Evolutionary conservation across 2,888 invertebrate species (phyloP).

Genomic region (Loripinus fragilis): DNA sequence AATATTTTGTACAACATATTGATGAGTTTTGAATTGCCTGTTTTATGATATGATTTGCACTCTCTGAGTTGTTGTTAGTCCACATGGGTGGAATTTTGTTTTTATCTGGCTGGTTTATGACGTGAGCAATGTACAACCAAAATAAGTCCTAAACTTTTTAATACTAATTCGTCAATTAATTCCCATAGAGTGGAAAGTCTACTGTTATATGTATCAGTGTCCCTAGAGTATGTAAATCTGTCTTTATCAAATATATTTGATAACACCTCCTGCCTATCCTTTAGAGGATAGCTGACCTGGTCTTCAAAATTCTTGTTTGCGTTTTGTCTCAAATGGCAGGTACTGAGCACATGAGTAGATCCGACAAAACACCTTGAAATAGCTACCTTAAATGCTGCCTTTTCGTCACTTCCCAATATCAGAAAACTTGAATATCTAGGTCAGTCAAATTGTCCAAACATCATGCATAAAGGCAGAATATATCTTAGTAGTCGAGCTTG

Average conservation of each 20-base stretch:
- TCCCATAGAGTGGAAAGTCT: neutral
- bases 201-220: neutral
- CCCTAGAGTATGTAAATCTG: neutral
- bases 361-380: neutral
- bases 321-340: neutral
- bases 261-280: neutral
- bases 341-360: neutral
- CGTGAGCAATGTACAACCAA: neutral
- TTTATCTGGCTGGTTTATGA: neutral
- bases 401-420: neutral
- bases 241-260: neutral
- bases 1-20: no score
- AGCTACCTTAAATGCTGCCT: no score
- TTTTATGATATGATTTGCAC: neutral
- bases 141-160: neutral
- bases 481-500: no score
- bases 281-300: neutral
- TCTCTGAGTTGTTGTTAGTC: slow-evolving; percentile 7
- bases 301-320: neutral
- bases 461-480: neutral
- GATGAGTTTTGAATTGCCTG: no score
- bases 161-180: neutral
- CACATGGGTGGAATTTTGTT: neutral
- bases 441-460: neutral
- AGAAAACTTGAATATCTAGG: neutral